Evolutionary conservation across 2,797 vertebrate genomes (phyloP).

Genomic region (Diplodus puntazzo): DNA sequence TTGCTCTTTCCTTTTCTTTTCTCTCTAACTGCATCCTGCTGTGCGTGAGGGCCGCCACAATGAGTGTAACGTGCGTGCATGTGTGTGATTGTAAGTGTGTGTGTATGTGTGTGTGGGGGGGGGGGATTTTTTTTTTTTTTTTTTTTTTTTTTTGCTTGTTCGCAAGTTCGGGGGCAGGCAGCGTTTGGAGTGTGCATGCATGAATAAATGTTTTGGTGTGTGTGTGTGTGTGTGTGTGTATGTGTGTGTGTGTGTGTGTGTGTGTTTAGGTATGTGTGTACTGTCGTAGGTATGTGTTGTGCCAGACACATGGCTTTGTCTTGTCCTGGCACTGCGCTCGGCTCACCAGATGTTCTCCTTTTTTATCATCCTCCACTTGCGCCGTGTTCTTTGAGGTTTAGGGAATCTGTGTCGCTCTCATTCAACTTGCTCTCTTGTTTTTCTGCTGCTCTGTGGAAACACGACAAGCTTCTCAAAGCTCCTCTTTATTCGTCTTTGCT

Average conservation of each 20-base stretch:
- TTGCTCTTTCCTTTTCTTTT: conserved; percentile 58
- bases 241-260: conserved; percentile 34
- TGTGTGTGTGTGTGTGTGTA: conserved; percentile 43
- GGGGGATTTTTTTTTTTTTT: conserved; percentile 48
- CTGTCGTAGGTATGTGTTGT: conserved; percentile 75
- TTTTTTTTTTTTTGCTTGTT: conserved; percentile 71
- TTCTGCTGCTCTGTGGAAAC: conserved; percentile 53
- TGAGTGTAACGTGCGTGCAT: conserved; percentile 50
- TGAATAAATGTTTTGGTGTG: conserved; percentile 68
- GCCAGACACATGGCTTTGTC: conserved; percentile 86
- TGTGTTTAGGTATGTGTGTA: conserved; percentile 56
- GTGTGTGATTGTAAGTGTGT: conserved; percentile 27
- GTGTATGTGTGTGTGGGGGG: conserved; percentile 34
- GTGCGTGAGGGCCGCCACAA: conserved; percentile 66
- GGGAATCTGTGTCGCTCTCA: conserved; percentile 70
- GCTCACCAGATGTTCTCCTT: conserved; percentile 89
- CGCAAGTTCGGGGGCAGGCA: conserved; percentile 75
- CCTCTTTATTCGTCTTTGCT: conserved; percentile 26
- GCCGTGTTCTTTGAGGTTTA: conserved; percentile 80
- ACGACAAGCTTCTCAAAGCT: conserved; percentile 54
- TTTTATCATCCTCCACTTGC: conserved; percentile 86
- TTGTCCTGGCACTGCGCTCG: conserved; percentile 85
- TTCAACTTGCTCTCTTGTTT: conserved; percentile 74
- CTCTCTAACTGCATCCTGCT: conserved; percentile 69
- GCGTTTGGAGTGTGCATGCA: conserved; percentile 70